Conservation (phyloP, 2,888 invertebrate species). For the Balanococcus diminutus region DNA sequence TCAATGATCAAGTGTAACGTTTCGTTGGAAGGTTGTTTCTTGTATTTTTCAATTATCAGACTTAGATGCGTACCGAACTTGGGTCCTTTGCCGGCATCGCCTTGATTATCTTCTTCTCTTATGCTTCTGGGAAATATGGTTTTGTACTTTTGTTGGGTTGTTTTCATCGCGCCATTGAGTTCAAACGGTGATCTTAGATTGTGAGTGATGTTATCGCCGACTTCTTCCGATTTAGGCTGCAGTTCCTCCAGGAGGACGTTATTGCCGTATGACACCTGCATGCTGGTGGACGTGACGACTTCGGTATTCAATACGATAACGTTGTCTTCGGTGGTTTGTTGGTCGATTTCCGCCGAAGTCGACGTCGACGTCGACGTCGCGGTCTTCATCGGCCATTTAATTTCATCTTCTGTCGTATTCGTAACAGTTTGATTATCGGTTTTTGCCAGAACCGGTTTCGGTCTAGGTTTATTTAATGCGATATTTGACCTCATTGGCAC, state of each 20-base stretch:
- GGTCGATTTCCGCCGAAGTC: neutral
- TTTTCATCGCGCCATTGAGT: neutral
- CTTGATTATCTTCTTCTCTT: slow-evolving; percentile 15
- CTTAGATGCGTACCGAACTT: slow-evolving; percentile 5
- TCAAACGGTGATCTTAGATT: slow-evolving; percentile 9
- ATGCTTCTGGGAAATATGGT: slow-evolving; percentile 49
- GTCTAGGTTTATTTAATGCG: slow-evolving; percentile 71
- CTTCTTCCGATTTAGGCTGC: neutral
- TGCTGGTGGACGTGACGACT: slow-evolving; percentile 56
- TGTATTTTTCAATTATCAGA: slow-evolving; percentile 49
- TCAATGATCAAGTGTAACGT: slow-evolving; percentile 50
- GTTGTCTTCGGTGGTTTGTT: slow-evolving; percentile 1
- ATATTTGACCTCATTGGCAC: slow-evolving; percentile 78
- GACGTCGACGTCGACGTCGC: neutral
- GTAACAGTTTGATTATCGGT: slow-evolving; percentile 33
- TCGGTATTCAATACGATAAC: slow-evolving; percentile 56
- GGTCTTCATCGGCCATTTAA: too few relatives aligned
- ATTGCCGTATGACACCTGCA: slow-evolving; percentile 55
- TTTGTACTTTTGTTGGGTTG: slow-evolving; percentile 26
- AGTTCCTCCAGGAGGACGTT: neutral
- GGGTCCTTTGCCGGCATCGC: neutral
- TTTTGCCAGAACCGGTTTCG: slow-evolving; percentile 56
- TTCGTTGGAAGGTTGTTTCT: slow-evolving; percentile 52
- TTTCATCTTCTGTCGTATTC: neutral
- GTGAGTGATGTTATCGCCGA: slow-evolving; percentile 14